Evolutionary conservation across 2,113 vertebrate species (phyloP).

Genomic region (Martes martes): DNA sequence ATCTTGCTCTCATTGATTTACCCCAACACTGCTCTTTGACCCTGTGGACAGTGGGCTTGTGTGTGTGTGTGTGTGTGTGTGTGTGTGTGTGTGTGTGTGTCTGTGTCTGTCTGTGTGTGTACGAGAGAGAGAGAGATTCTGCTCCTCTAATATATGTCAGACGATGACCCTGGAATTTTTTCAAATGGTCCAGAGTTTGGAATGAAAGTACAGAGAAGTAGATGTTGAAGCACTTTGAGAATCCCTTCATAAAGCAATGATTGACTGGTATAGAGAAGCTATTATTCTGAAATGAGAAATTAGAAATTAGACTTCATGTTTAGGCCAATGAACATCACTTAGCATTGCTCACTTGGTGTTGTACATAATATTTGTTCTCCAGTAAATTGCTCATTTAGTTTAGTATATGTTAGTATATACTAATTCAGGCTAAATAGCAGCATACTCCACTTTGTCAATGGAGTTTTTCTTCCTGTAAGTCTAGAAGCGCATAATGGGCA

Average conservation of each 20-base stretch:
- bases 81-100: neutral
- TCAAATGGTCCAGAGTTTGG: neutral
- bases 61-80: neutral
- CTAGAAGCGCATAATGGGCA: neutral
- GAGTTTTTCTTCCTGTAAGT: neutral
- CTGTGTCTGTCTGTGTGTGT: neutral
- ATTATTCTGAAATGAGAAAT: neutral
- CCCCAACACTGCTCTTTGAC: neutral
- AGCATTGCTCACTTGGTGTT: neutral
- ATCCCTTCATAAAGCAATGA: neutral
- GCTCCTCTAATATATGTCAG: neutral
- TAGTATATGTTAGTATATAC: neutral
- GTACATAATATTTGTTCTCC: neutral
- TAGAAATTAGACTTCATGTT: neutral
- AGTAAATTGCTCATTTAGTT: neutral
- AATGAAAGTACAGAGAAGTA: neutral
- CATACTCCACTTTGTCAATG: neutral
- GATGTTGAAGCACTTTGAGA: neutral
- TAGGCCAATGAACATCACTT: neutral
- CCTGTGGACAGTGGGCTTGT: neutral
- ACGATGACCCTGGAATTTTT: neutral
- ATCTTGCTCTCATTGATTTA: neutral
- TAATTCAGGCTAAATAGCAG: neutral
- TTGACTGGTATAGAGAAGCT: neutral
- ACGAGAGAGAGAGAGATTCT: neutral